Base-by-base conservation (phyloP, 2,888 invertebrate species). In the Cenopis cana region DNA sequence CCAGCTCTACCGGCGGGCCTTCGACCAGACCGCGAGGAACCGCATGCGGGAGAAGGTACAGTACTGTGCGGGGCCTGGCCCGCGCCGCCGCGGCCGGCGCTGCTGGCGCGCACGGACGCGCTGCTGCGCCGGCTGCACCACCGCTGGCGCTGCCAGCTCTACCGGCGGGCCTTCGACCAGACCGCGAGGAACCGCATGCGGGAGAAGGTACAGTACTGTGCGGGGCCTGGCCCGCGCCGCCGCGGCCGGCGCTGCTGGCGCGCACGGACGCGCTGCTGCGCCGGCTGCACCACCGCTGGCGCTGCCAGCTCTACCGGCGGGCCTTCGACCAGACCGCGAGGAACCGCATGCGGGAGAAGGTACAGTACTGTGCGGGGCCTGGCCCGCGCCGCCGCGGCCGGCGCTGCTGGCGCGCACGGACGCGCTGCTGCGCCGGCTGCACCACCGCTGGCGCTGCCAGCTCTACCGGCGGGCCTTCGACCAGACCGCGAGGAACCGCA, bases 261-360 rank as follows among this genome's bases (percentile, higher is more conserved):
- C 95, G 96, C 83, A 91, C 96, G n/a, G 97, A 96, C 82, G 93
- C 94, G 74, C 90, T 96, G 77, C 93, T 98, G 80, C 94, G 96
- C 61, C 95, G 95, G 75, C 94, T 98, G 78, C 97, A 97, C 89
- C 98, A 98, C 92, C 95, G 96, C 81, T 98, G 98, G 98, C 95
- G 98, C 94, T 98, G 98, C 89, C 95, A 95, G 76, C 95, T 95
- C 79, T 98, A 97, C 93, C 94, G 98, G 64, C 93, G 94, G 81
- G 95, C 95, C 76, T 97, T 97, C 88, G 97, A 97, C 90, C 96
- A 97, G 90, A 96, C 96, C 12, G 95, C 97, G 54, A 94, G 97
- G 72, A 97, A 97, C 91, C 95, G 97, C 76, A 97, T 98, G 97
- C 94, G 97, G 78, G 98, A 98, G 90, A 98, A 98, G 93, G 96